Evolutionary conservation across 2,888 invertebrate species (phyloP), one percentile per base, ranked within the genome.

Genomic region (Chymomyza caudatula): DNA sequence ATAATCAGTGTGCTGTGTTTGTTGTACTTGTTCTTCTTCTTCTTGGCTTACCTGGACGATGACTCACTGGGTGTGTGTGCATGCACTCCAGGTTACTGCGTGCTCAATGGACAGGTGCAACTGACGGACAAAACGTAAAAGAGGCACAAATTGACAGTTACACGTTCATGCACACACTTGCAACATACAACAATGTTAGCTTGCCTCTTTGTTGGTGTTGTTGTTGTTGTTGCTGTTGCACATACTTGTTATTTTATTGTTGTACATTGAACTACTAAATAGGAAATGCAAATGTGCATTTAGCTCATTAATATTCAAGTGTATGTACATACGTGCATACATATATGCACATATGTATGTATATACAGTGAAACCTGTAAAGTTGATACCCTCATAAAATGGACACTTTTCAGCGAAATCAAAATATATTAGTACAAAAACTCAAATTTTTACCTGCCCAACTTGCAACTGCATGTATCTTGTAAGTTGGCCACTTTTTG

Each of bases 221-320:
- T 25, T 25, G 25, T 25, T 25, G 1, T 1, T 29, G 29, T 29
- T 11, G 29, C 29, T 29, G 29, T 29, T 29, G 37, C 11, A 37
- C 11, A 11, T 37, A 37, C 11, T 4, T 62, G 42, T 67, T 56
- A 22, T 17, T n/a, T 56, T 11, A 53, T 54, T 60, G 65, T 53
- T 60, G 55, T 64, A 67, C 61, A 60, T 68, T 68, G 66, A 59
- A 64, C 43, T 64, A 55, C 52, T 51, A 20, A 44, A 54, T 54
- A 58, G 58, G 53, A 65, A 69, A 62, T 62, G 59, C 22, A 63
- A 67, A 69, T 76, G 69, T 55, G 73, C 71, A 69, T 71, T 49
- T 23, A 60, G 42, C 58, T 69, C 69, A 61, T 73, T 69, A 69
- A 69, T 72, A 72, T 66, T 57, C 57, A 47, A 57, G 44, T 29